phyloP scores from a whole-genome alignment of 1,140 invertebrate genomes.

The Himalopsyche phryganea region DNA sequence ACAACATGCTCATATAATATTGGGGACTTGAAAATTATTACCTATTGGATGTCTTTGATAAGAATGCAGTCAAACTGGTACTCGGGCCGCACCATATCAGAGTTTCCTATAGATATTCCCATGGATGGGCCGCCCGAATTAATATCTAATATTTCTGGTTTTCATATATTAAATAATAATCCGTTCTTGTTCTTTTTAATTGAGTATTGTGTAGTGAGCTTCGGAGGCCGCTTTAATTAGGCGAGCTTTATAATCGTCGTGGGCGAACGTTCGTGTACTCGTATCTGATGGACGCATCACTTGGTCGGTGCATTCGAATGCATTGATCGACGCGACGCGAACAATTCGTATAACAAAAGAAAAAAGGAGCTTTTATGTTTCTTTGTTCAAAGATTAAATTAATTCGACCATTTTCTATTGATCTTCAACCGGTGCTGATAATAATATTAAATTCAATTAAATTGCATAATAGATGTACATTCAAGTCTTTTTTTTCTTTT shows the following conservation, averaged over 20 bases:
- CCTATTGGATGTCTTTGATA: constrained; percentile 34
- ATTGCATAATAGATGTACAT: too few species aligned
- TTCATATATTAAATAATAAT: constrained; percentile 29
- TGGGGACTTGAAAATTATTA: constrained; percentile 35
- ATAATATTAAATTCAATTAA: too few species aligned
- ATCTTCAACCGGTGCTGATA: too few species aligned
- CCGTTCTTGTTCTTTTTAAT: constrained; percentile 35
- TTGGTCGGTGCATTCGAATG: not conserved
- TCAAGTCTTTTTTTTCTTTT: too few species aligned
- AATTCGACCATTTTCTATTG: too few species aligned
- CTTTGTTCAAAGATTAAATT: too few species aligned
- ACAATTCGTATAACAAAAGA: too few species aligned
- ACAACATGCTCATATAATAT: constrained; percentile 30
- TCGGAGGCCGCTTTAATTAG: constrained; percentile 32
- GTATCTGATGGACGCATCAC: constrained; percentile 12
- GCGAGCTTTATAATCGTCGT: constrained; percentile 26
- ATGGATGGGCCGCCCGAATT: constrained; percentile 17
- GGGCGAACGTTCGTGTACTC: constrained; percentile 19
- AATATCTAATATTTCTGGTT: constrained; percentile 34
- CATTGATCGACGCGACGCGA: too few species aligned
- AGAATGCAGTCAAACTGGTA: constrained; percentile 35
- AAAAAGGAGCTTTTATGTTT: too few species aligned
- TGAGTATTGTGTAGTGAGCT: constrained; percentile 33
- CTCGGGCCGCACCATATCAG: not conserved
- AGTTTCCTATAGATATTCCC: constrained; percentile 7